phyloP scores from a whole-genome alignment of 2,888 invertebrate species.

The Nomada fucata region DNA sequence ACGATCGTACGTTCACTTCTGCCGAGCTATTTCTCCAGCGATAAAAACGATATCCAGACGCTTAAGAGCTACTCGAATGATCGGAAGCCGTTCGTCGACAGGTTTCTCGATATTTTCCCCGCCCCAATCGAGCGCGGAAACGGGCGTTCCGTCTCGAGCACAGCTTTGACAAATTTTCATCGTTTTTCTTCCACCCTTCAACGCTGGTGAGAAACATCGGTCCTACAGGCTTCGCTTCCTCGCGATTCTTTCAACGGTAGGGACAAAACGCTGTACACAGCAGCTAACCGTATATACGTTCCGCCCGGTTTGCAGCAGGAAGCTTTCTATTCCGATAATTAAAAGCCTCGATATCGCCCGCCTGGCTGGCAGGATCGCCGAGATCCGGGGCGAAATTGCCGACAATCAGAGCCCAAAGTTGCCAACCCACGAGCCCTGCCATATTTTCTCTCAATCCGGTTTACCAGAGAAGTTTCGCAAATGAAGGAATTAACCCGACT shows the following conservation, averaged over 20 bases:
- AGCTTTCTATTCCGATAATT: not conserved
- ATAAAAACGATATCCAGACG: not conserved
- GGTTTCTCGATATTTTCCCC: constrained; percentile 4
- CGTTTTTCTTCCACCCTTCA: not conserved
- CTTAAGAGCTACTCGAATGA: not conserved
- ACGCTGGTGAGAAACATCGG: not conserved
- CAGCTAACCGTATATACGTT: not conserved
- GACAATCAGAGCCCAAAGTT: not conserved
- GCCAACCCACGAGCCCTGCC: not conserved
- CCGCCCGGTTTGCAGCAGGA: not conserved
- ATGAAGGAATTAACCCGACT: constrained; percentile 40
- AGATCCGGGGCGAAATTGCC: not conserved
- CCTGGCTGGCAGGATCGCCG: not conserved
- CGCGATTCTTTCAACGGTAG: constrained; percentile 2
- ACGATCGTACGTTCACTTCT: not conserved
- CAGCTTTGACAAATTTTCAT: constrained; percentile 32
- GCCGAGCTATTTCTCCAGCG: not conserved
- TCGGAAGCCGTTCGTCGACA: constrained; percentile 1
- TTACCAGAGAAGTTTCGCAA: constrained; percentile 16
- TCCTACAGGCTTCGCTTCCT: not conserved
- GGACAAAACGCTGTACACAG: not conserved
- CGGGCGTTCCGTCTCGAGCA: constrained; percentile 16
- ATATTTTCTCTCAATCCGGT: constrained; percentile 18
- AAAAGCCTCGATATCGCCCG: not conserved
- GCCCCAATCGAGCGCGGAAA: constrained; percentile 17